These are phyloP conservation scores for Gibbula magus DNA, from an alignment of 2,888 invertebrate genomes.

Conservation along the genomic window DNA sequence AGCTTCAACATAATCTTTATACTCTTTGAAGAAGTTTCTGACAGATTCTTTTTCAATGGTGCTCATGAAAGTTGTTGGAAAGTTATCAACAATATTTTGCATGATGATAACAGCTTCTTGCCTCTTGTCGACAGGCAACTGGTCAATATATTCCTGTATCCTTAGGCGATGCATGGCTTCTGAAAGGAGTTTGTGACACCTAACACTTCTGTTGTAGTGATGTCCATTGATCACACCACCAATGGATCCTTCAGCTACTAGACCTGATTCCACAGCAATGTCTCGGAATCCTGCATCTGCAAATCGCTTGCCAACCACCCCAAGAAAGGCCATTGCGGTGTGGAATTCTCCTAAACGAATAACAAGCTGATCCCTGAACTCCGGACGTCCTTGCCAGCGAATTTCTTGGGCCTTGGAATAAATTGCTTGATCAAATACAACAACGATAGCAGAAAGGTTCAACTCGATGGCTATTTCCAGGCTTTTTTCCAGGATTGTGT, in stretches of 20 bases:
- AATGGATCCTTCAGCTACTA: conserved; percentile 46
- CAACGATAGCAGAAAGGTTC: conserved; percentile 30
- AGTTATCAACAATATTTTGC: background rate
- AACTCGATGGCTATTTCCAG: conserved; percentile 30
- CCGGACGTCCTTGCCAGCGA: conserved; percentile 31
- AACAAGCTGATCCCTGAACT: conserved; percentile 23
- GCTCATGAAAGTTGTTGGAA: background rate
- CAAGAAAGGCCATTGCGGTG: conserved; percentile 26
- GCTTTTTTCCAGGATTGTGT: conserved; percentile 36
- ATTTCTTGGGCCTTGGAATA: conserved; percentile 42
- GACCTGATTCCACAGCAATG: conserved; percentile 39
- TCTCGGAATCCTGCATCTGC: conserved; percentile 42
- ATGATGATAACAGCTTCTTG: background rate
- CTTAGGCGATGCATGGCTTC: conserved; percentile 33
- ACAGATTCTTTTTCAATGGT: background rate
- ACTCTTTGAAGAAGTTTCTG: background rate
- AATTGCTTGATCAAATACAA: conserved; percentile 44
- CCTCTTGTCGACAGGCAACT: background rate
- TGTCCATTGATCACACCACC: conserved; percentile 27
- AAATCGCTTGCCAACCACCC: conserved; percentile 46
- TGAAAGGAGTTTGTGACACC: conserved; percentile 34
- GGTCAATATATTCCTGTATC: conserved; percentile 2
- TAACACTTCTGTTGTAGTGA: conserved; percentile 38
- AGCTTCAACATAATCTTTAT: background rate
- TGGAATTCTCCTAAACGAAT: conserved; percentile 42